Evolutionary conservation across 2,113 vertebrate species (phyloP).

Genomic region (Ptilonorhynchus violaceus): DNA sequence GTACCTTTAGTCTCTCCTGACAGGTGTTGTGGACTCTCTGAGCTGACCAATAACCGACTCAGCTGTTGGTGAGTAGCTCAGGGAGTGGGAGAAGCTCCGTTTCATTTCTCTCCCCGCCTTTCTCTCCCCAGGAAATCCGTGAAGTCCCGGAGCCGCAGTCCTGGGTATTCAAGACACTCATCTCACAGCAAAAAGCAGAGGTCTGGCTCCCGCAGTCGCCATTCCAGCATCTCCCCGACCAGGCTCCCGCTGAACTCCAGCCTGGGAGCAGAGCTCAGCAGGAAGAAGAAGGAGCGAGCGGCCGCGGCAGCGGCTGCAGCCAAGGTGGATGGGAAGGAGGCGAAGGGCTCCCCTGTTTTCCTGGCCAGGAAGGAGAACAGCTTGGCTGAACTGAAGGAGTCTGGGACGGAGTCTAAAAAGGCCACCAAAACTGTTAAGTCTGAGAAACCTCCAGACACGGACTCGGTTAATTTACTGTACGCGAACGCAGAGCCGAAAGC

Average conservation of each 20-base stretch:
- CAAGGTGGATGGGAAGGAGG: constrained; percentile 78
- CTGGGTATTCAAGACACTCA: constrained; percentile 85
- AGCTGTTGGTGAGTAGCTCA: background rate
- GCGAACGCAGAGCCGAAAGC: constrained; percentile 66
- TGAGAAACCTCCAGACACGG: constrained; percentile 72
- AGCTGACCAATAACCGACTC: rapidly evolving
- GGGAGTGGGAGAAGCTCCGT: rapidly evolving
- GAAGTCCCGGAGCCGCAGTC: constrained; percentile 92
- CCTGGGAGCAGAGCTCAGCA: constrained; percentile 91
- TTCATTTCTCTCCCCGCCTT: background rate
- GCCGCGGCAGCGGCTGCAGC: constrained; percentile 87
- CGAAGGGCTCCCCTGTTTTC: constrained; percentile 72
- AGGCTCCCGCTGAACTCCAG: constrained; percentile 91
- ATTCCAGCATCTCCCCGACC: constrained; percentile 88
- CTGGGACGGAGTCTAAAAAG: constrained; percentile 72
- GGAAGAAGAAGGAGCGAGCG: constrained; percentile 92
- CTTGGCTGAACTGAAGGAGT: constrained; percentile 69
- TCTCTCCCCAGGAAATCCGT: constrained; percentile 81
- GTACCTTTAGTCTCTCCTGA: background rate
- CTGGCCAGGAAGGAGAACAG: constrained; percentile 74
- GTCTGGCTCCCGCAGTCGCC: constrained; percentile 85
- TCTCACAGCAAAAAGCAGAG: constrained; percentile 91
- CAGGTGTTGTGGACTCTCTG: background rate
- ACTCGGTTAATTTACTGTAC: constrained; percentile 26
- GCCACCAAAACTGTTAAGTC: constrained; percentile 63